Percentiles rank a stretch among this genome's conserved stretches.
These are phyloP conservation scores for Gymnarchus niloticus DNA, from an alignment of 2,113 vertebrate species.

Conservation along the genomic window DNA sequence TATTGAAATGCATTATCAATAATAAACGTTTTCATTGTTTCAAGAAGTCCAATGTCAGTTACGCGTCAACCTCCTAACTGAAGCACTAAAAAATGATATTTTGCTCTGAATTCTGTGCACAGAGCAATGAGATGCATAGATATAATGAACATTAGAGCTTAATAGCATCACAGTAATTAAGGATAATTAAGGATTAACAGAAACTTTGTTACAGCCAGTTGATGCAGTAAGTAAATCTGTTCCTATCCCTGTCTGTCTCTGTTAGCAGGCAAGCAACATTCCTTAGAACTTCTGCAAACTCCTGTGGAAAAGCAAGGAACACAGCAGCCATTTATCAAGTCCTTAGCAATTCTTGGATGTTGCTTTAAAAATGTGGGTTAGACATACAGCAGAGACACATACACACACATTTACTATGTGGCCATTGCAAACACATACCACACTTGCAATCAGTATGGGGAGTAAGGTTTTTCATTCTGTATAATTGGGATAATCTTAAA, in stretches of 20 bases:
- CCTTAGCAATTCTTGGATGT: background rate
- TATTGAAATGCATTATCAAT: no score
- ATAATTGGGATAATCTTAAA: background rate
- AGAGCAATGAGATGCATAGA: background rate
- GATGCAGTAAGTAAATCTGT: background rate
- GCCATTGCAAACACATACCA: background rate
- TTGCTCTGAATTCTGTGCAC: background rate
- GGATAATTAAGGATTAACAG: constrained; percentile 7
- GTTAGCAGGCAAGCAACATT: background rate
- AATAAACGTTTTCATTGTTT: no score
- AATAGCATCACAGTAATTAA: no score
- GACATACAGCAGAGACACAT: no score
- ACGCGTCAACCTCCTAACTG: background rate
- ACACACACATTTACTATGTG: background rate
- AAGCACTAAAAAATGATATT: background rate
- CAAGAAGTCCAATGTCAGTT: no score
- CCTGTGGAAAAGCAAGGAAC: background rate
- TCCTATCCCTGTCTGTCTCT: background rate
- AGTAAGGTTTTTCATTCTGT: background rate
- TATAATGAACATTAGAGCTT: no score
- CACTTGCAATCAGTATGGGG: background rate
- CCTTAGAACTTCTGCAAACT: background rate
- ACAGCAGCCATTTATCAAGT: background rate
- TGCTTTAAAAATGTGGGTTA: constrained; percentile 8
- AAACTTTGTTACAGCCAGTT: background rate